These are phyloP conservation scores for Glaucidium brasilianum DNA, from an alignment of 2,113 vertebrate species.

Conservation along the genomic window DNA sequence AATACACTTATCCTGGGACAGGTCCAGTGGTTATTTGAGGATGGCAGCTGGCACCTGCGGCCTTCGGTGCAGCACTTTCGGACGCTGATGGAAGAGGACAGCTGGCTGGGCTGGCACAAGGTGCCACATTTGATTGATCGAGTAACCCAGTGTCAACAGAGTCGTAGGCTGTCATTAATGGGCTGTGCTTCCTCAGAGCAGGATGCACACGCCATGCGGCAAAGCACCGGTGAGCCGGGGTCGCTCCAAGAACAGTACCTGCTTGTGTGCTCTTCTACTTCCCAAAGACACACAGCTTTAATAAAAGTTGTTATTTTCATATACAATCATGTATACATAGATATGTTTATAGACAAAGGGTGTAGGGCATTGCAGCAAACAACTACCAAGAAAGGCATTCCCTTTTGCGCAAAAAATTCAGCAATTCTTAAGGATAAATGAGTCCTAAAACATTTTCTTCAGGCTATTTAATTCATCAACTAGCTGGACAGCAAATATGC, in stretches of 20 bases:
- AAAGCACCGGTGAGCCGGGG: neutral
- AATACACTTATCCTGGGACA: conserved; percentile 45
- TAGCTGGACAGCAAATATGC: conserved; percentile 50
- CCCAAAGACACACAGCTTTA: neutral
- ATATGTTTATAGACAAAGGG: neutral
- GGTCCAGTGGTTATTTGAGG: conserved; percentile 66
- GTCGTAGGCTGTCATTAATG: conserved; percentile 50
- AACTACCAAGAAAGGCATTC: neutral
- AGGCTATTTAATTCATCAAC: conserved; percentile 58
- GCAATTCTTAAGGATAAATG: conserved; percentile 22
- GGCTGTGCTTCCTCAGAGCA: neutral
- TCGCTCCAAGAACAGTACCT: neutral
- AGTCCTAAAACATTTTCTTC: conserved; percentile 49
- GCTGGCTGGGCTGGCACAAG: conserved; percentile 80
- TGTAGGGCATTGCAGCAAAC: neutral
- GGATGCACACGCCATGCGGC: neutral
- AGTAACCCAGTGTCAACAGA: conserved; percentile 57
- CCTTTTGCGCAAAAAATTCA: accelerated
- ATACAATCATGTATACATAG: accelerated
- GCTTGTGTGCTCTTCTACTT: neutral
- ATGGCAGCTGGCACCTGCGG: conserved; percentile 74
- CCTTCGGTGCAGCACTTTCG: conserved; percentile 29
- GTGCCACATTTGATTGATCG: conserved; percentile 77
- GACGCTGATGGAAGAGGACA: conserved; percentile 84
- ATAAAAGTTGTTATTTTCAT: neutral